phyloP scores from a whole-genome alignment of 2,113 vertebrate genomes.

The Tursiops truncatus region DNA sequence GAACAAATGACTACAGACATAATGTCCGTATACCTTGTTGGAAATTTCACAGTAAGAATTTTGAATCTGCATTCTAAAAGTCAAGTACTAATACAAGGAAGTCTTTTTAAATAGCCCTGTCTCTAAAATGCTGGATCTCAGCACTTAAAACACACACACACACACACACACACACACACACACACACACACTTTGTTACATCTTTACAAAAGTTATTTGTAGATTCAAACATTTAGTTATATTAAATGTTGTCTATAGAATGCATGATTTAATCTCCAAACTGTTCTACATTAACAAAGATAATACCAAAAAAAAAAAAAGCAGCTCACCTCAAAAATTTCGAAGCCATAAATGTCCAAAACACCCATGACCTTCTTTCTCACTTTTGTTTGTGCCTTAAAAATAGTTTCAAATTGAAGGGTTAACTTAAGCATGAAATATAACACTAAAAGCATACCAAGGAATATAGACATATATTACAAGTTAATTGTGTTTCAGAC shows the following conservation, averaged over 20 bases:
- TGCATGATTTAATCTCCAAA: background rate
- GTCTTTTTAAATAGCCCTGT: background rate
- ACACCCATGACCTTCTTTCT: conserved; percentile 99
- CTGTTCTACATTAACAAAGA: background rate
- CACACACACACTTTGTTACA: background rate
- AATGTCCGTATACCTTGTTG: background rate
- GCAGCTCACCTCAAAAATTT: conserved; percentile 97
- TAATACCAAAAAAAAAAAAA: background rate
- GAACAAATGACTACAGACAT: background rate
- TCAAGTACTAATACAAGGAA: background rate
- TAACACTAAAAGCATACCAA: background rate
- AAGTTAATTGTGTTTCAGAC: background rate
- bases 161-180: background rate
- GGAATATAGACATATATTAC: background rate
- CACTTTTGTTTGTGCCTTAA: conserved; percentile 93
- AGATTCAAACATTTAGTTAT: background rate
- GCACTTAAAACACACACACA: background rate
- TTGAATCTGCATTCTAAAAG: background rate
- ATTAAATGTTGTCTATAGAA: background rate
- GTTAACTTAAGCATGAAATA: background rate
- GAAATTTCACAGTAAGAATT: background rate
- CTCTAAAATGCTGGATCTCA: background rate
- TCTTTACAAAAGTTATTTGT: background rate
- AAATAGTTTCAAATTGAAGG: conserved; percentile 58
- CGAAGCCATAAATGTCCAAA: conserved; percentile 98